These are phyloP conservation scores for Hypocryptadius cinnamomeus DNA, from an alignment of 2,113 vertebrate species.

Conservation along the genomic window DNA sequence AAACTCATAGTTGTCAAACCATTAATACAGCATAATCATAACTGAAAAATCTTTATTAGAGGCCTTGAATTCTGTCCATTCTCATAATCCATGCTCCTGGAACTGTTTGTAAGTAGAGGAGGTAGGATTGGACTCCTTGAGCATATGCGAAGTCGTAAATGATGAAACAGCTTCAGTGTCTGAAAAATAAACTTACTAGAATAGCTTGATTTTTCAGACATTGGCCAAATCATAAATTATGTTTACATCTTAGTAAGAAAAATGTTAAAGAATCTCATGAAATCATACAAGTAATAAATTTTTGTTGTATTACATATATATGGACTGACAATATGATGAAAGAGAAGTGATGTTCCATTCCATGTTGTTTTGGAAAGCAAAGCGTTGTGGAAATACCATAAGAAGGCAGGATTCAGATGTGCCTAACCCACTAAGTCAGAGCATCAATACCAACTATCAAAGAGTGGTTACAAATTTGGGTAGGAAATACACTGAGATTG, in stretches of 20 bases:
- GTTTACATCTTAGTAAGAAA: background rate
- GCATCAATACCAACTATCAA: accelerated
- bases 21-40: background rate
- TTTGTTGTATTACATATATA: background rate
- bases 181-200: background rate
- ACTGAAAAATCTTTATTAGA: background rate
- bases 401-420: background rate
- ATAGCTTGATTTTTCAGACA: background rate
- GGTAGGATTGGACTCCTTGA: background rate
- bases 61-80: background rate
- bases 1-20: background rate
- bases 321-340: background rate
- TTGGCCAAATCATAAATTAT: background rate
- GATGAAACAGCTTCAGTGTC: background rate
- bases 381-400: background rate
- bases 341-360: background rate
- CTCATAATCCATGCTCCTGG: background rate
- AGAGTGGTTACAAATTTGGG: background rate
- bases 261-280: background rate
- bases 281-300: background rate
- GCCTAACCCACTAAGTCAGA: background rate
- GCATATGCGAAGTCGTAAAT: accelerated
- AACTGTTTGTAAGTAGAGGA: background rate
- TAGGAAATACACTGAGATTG: background rate
- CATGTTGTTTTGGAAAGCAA: background rate